Evolutionary conservation across 2,113 vertebrate genomes (phyloP).

Genomic region (Saguinus midas): DNA sequence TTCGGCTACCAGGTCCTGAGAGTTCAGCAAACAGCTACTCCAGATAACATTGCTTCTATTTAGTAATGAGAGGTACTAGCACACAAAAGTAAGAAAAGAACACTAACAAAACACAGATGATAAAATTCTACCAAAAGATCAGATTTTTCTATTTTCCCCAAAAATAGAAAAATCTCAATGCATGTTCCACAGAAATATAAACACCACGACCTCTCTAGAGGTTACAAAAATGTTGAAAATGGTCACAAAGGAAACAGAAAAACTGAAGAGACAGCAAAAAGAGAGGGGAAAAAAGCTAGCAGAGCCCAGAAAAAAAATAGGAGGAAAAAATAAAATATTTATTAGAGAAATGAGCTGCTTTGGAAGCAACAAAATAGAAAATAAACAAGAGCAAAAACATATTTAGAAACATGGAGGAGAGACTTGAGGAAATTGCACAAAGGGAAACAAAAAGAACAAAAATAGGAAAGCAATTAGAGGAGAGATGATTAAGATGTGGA

Average conservation of each 20-base stretch:
- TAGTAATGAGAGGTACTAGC: neutral
- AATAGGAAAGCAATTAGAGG: constrained; percentile 33
- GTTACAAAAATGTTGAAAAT: neutral
- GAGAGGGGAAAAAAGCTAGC: neutral
- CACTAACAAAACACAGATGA: neutral
- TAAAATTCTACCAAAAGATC: neutral
- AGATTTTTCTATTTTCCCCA: too few relatives aligned
- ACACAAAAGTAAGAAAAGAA: neutral
- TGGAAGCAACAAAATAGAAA: constrained; percentile 12
- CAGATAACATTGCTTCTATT: neutral
- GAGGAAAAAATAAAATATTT: neutral
- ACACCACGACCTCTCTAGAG: neutral
- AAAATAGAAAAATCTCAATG: neutral
- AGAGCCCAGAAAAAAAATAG: neutral
- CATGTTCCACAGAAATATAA: neutral
- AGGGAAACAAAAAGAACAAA: constrained; percentile 36
- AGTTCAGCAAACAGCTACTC: neutral
- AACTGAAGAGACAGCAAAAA: neutral
- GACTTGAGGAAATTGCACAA: constrained; percentile 13
- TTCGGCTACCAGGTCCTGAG: neutral
- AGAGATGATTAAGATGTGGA: neutral
- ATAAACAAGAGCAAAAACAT: neutral
- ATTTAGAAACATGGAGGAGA: constrained; percentile 5
- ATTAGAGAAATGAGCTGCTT: constrained; percentile 10
- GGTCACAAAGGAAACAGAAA: neutral